phyloP scores from a whole-genome alignment of 2,113 vertebrate species.

The Candoia aspera region DNA sequence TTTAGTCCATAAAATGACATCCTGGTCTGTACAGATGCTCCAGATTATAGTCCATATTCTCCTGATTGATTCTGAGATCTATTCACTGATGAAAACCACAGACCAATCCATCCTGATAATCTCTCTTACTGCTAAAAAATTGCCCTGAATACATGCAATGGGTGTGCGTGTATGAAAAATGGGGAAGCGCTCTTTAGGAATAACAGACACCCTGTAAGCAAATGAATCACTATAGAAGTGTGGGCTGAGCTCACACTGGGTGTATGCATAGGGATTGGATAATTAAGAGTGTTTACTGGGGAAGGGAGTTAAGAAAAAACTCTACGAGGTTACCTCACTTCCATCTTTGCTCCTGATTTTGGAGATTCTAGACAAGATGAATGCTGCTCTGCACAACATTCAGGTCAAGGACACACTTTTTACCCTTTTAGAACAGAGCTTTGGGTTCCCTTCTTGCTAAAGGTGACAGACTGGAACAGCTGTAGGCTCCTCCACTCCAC shows the following conservation, averaged over 20 bases:
- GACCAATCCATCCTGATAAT: not conserved
- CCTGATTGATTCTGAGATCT: not conserved
- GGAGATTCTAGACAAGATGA: not conserved
- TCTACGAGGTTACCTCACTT: not conserved
- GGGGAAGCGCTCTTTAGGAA: not conserved
- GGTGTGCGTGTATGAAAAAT: not conserved
- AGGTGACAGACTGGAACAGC: not conserved
- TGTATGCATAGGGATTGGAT: not conserved
- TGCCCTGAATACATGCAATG: not conserved
- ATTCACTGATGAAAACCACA: not conserved
- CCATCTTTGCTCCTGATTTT: not conserved
- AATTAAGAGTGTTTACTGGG: not conserved
- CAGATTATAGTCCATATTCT: not conserved
- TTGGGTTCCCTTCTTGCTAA: not conserved
- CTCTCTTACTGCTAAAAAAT: not conserved
- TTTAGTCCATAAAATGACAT: not conserved
- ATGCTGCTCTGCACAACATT: not conserved
- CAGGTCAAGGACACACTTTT: not conserved
- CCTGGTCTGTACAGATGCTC: not conserved
- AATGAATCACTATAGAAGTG: not conserved
- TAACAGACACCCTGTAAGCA: not conserved
- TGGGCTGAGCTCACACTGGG: not conserved
- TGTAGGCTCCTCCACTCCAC: not conserved
- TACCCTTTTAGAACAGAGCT: not conserved
- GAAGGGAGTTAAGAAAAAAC: not conserved